Base-by-base conservation (phyloP, 2,797 vertebrate species). In the Chromis chromis region DNA sequence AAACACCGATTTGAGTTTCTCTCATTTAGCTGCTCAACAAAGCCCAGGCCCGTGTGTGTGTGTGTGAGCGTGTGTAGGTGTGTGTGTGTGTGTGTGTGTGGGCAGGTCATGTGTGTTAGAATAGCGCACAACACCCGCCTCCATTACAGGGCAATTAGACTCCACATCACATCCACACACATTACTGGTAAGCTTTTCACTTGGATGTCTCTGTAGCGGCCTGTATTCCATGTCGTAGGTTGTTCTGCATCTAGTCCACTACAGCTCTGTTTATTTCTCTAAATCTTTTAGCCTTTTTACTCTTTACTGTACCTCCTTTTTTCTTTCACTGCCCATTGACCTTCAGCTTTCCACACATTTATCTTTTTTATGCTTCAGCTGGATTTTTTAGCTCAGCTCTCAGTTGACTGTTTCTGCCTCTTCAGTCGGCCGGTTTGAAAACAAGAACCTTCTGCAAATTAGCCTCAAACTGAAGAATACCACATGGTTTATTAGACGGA, bases 91-190 rank as follows among this genome's bases (percentile, higher is more conserved):
- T 14, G 63, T 49, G 49, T 87, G 76, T 85, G 33, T 2, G 10
- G 10, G 11, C 7, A 36, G 33, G 33, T 36, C 33, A 36, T 36
- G 33, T 36, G 74, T 79, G 72, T 84, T 84, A 71, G 84, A 85
- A 83, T 87, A 83, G 73, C 65, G 76, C 76, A 65, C 65, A 86
- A 61, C 81, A 82, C 76, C 88, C 86, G 83, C 80, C 69, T 84
- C 65, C 85, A 79, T 86, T 84, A 74, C 68, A 57, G 70, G 58
- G 71, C 65, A 74, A 75, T 86, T 88, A 88, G 77, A 69, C 65
- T 65, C 61, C 66, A 65, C 79, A 77, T 87, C 82, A 82, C 79
- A 84, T 76, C 33, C 33, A 36, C 33, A 36, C 10, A 36, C 33
- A 36, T 36, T 36, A 12, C 59, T 44, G 49, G 12, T 65, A 19